Percentiles rank a stretch among this genome's conserved stretches.
Evolutionary conservation across 2,888 invertebrate species (phyloP).

Genomic region (Morpho deidamia): DNA sequence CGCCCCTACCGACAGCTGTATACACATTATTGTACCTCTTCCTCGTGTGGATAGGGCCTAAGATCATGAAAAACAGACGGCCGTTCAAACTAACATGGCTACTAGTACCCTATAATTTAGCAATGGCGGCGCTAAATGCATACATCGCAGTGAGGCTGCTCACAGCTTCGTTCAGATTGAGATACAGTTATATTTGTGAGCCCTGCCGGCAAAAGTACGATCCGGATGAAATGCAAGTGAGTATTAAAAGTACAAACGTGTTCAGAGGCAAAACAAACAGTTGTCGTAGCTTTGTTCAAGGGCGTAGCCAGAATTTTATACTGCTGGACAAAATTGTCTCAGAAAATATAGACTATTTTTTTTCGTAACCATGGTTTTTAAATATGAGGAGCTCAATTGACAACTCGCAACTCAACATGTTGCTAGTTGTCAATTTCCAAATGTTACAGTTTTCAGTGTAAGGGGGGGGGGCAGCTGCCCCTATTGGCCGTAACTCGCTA

Average conservation of each 20-base stretch:
- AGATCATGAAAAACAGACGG: slow-evolving; percentile 86
- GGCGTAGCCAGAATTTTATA: too few relatives aligned
- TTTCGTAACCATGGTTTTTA: too few relatives aligned
- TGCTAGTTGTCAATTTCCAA: too few relatives aligned
- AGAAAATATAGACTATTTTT: too few relatives aligned
- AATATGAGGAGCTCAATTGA: too few relatives aligned
- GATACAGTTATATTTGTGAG: slow-evolving; percentile 92
- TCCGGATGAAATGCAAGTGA: slow-evolving; percentile 90
- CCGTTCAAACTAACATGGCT: slow-evolving; percentile 87
- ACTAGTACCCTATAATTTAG: slow-evolving; percentile 90
- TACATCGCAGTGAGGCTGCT: slow-evolving; percentile 89
- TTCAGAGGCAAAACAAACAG: too few relatives aligned
- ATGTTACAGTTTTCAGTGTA: too few relatives aligned
- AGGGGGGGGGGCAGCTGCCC: too few relatives aligned
- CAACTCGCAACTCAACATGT: too few relatives aligned
- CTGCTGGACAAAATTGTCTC: too few relatives aligned
- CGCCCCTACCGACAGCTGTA: slow-evolving; percentile 84
- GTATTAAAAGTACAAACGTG: slow-evolving; percentile 28
- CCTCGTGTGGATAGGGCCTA: slow-evolving; percentile 89
- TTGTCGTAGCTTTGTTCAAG: too few relatives aligned
- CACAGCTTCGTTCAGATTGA: slow-evolving; percentile 84
- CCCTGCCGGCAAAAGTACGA: slow-evolving; percentile 87
- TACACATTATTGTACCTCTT: slow-evolving; percentile 85
- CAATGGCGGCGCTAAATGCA: slow-evolving; percentile 88
- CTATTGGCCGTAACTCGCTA: too few relatives aligned